phyloP scores from a whole-genome alignment of 2,113 vertebrate genomes.

The cat (Felis catus) region DNA sequence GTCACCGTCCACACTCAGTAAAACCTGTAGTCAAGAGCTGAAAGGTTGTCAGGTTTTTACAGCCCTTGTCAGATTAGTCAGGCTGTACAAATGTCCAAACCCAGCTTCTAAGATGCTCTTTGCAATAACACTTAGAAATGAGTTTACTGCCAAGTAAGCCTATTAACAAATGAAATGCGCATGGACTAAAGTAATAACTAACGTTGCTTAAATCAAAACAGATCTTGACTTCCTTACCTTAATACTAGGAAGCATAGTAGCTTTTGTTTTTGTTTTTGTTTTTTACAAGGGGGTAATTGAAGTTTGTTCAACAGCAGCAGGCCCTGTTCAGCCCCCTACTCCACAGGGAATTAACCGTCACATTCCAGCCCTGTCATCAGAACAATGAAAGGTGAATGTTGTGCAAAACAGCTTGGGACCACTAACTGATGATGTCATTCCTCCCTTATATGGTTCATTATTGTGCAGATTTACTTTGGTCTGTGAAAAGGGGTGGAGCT shows the following conservation, averaged over 20 bases:
- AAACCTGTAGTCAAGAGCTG: slow-evolving; percentile 18
- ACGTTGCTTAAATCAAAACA: slow-evolving; percentile 50
- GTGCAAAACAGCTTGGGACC: slow-evolving; percentile 84
- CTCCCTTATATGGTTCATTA: slow-evolving; percentile 85
- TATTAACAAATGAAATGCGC: background rate
- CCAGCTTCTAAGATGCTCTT: slow-evolving; percentile 62
- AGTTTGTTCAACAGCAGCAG: slow-evolving; percentile 65
- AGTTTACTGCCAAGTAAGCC: slow-evolving; percentile 58
- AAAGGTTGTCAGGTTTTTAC: slow-evolving; percentile 17
- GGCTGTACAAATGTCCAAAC: slow-evolving; percentile 41
- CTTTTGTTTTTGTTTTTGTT: slow-evolving; percentile 67
- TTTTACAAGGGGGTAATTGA: slow-evolving; percentile 33
- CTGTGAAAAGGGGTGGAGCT: slow-evolving; percentile 83
- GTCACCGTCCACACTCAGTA: slow-evolving; percentile 27
- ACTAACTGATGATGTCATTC: slow-evolving; percentile 88
- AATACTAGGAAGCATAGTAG: slow-evolving; percentile 62
- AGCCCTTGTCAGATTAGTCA: slow-evolving; percentile 44
- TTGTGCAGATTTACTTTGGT: slow-evolving; percentile 86
- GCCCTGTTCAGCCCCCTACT: slow-evolving; percentile 72
- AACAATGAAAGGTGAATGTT: slow-evolving; percentile 90
- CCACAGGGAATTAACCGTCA: slow-evolving; percentile 83
- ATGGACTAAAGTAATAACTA: background rate
- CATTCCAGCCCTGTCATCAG: slow-evolving; percentile 88
- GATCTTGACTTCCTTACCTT: slow-evolving; percentile 84
- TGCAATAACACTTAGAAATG: slow-evolving; percentile 54